Evolutionary conservation across 2,888 invertebrate species (phyloP).

Genomic region (Xylota segnis): DNA sequence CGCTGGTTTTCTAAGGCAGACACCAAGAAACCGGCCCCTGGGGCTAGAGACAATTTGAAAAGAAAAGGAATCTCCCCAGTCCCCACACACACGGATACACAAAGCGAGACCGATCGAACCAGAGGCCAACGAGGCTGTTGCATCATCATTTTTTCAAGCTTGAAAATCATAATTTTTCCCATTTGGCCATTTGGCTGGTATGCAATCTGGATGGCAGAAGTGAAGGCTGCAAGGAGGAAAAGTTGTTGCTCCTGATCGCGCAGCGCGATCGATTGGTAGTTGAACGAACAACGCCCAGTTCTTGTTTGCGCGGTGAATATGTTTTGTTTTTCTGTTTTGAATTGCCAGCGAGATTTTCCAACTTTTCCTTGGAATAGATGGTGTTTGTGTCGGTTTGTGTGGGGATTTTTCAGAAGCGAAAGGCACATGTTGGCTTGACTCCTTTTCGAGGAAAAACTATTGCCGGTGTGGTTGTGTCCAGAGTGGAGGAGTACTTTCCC

Average conservation of each 20-base stretch:
- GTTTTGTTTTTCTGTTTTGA: conserved; percentile 7
- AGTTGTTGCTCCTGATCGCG: conserved; percentile 70
- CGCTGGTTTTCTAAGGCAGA: conserved; percentile 39
- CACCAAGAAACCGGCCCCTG: conserved; percentile 49
- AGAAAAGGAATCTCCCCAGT: conserved; percentile 62
- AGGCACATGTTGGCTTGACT: conserved; percentile 32
- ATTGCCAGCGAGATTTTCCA: conserved; percentile 21
- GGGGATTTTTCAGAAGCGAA: conserved; percentile 40
- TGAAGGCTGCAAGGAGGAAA: conserved; percentile 40
- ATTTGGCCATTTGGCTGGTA: conserved; percentile 54
- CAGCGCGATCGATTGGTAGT: conserved; percentile 51
- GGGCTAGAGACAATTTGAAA: conserved; percentile 50
- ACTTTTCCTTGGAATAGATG: conserved; percentile 8
- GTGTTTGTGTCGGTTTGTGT: neutral
- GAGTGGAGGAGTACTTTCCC: conserved; percentile 23
- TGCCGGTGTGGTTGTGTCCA: conserved; percentile 18
- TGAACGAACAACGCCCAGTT: conserved; percentile 57
- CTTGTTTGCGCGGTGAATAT: conserved; percentile 13
- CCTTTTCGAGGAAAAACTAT: conserved; percentile 35
- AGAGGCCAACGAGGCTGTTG: conserved; percentile 43
- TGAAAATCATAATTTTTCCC: conserved; percentile 66
- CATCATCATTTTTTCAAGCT: conserved; percentile 62
- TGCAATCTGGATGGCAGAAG: conserved; percentile 47
- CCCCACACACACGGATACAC: neutral
- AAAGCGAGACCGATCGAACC: neutral